Evolutionary conservation across 1,140 invertebrate genomes (phyloP).

Genomic region (Formica exsecta): DNA sequence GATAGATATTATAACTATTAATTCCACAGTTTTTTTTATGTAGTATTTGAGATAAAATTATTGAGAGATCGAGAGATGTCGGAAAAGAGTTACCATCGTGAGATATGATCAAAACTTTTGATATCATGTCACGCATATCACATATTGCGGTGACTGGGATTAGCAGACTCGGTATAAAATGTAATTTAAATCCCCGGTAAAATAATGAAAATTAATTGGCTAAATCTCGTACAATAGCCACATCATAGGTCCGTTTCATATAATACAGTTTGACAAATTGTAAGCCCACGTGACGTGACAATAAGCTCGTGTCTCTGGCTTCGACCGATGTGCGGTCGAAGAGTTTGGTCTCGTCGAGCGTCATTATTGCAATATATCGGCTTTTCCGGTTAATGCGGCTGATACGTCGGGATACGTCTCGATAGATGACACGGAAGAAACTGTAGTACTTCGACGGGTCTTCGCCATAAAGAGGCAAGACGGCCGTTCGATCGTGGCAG

Average conservation of each 20-base stretch:
- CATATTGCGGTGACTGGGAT: neutral
- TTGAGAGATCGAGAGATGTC: neutral
- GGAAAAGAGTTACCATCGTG: neutral
- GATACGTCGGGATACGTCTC: constrained; percentile 61
- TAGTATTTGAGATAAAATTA: neutral
- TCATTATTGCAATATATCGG: constrained; percentile 54
- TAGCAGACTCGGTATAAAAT: neutral
- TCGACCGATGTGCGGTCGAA: constrained; percentile 8
- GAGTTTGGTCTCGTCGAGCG: constrained; percentile 17
- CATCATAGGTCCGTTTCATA: neutral
- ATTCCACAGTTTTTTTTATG: neutral
- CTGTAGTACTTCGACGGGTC: constrained; percentile 70
- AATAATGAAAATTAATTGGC: constrained; percentile 28
- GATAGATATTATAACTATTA: neutral
- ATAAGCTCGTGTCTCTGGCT: constrained; percentile 3
- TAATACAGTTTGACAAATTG: constrained; percentile 32
- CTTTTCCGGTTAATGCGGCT: constrained; percentile 59
- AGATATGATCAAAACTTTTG: neutral
- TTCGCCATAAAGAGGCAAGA: constrained; percentile 63
- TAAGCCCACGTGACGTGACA: constrained; percentile 27
- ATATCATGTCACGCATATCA: neutral
- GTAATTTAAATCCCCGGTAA: neutral
- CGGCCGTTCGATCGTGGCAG: constrained; percentile 63
- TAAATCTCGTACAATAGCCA: constrained; percentile 12
- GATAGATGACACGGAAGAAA: constrained; percentile 66